phyloP scores from a whole-genome alignment of 1,140 invertebrate species.

The Drosophila willistoni region DNA sequence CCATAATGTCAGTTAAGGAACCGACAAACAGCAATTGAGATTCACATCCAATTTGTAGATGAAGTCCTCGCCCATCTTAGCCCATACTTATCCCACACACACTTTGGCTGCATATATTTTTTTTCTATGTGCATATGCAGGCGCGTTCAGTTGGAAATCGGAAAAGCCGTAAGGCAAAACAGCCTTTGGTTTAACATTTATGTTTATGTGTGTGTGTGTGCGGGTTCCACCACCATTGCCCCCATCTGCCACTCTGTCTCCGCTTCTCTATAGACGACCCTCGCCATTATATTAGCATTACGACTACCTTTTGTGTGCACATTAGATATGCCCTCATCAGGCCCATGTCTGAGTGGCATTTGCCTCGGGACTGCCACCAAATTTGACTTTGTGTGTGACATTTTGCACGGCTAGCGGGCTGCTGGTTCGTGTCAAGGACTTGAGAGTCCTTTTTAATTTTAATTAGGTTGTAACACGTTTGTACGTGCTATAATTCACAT shows the following conservation, averaged over 20 bases:
- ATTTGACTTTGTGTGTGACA: conserved; percentile 74
- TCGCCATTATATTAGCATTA: conserved; percentile 45
- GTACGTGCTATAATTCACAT: conserved; percentile 72
- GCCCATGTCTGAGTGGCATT: conserved; percentile 73
- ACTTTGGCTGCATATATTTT: conserved; percentile 8
- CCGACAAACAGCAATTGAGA: conserved; percentile 64
- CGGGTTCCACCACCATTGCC: conserved; percentile 12
- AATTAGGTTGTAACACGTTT: conserved; percentile 79
- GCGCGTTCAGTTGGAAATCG: conserved; percentile 23
- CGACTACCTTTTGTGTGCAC: conserved; percentile 56
- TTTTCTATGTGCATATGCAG: conserved; percentile 26
- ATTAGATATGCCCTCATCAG: conserved; percentile 58
- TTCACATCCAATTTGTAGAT: conserved; percentile 48
- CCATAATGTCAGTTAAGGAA: conserved; percentile 65
- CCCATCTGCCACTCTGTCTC: conserved; percentile 17
- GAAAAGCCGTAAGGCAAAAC: not conserved
- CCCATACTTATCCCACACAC: not conserved
- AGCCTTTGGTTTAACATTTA: not conserved
- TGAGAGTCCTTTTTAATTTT: conserved; percentile 66
- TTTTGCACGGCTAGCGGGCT: conserved; percentile 43
- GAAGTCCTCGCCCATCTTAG: conserved; percentile 24
- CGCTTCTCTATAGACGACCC: not conserved
- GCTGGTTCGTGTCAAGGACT: conserved; percentile 73
- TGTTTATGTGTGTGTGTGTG: not conserved
- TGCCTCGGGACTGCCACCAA: conserved; percentile 65